A percentile compares a stretch with the other conserved stretches of the same genome.
Evolutionary conservation across 2,113 vertebrate species (phyloP).

Genomic region (Corynorhinus townsendii): DNA sequence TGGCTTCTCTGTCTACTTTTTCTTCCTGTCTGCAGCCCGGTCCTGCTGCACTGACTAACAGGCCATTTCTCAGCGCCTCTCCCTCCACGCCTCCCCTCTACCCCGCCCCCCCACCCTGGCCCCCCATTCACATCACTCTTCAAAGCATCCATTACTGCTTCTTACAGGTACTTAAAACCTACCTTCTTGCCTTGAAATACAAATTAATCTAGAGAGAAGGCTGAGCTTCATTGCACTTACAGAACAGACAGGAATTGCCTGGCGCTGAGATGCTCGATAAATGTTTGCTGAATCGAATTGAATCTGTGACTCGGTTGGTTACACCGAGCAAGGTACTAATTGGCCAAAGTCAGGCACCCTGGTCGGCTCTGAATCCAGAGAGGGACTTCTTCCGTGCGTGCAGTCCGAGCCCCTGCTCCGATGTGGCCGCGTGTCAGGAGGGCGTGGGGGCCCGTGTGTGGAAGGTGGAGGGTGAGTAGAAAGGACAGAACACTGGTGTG

Average conservation of each 20-base stretch:
- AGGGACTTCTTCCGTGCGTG: not conserved
- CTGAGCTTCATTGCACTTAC: slow-evolving; percentile 33
- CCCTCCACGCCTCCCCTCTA: not conserved
- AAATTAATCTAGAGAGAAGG: slow-evolving; percentile 61
- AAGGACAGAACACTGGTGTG: not conserved
- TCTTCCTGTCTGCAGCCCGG: not conserved
- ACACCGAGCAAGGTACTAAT: slow-evolving; percentile 56
- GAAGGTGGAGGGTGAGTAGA: too few relatives aligned
- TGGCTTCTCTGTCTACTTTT: not conserved
- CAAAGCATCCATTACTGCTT: slow-evolving; percentile 37
- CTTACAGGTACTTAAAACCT: slow-evolving; percentile 55
- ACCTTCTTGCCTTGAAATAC: slow-evolving; percentile 55
- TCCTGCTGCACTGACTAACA: not conserved
- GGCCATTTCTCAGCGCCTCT: not conserved
- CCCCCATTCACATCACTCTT: not conserved
- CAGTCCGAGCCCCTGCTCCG: not conserved
- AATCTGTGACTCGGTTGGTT: slow-evolving; percentile 62
- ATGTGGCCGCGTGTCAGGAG: not conserved
- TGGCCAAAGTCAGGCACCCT: slow-evolving; percentile 47
- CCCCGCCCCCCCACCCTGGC: not conserved
- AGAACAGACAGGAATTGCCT: slow-evolving; percentile 40
- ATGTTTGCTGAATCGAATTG: slow-evolving; percentile 65
- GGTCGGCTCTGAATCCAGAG: not conserved
- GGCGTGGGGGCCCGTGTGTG: not conserved
- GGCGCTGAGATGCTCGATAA: slow-evolving; percentile 40